Evolutionary conservation across 2,797 vertebrate species (phyloP), one percentile per base, ranked within the genome.

Genomic region (Siniperca undulata): DNA sequence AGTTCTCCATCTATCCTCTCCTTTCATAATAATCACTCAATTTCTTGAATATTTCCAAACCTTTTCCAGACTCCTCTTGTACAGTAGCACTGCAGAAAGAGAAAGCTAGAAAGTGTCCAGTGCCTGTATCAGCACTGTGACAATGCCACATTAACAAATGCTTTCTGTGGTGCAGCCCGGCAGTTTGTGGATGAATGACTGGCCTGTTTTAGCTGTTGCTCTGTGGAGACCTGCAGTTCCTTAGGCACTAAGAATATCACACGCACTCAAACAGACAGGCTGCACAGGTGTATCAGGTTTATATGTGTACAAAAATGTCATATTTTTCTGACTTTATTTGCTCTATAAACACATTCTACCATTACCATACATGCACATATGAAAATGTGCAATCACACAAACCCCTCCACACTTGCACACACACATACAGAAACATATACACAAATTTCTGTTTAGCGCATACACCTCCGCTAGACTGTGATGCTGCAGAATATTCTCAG

Each of bases 401-500:
- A 70, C 40, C 30, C 13, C 46, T 13, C 1, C 56, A 36, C 24
- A 34, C 19, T 22, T 22, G 1, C 61, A 59, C 22, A 16, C 10
- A 48, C 16, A 52, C 17, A 50, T 0, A 46, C 46, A 64, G 22
- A 69, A 8, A 34, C 42, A 1, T 60, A 48, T 12, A 38, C 40
- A 46, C 36, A 56, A 3, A 12, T 70, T 16, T 67, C 2, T 69
- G 40, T 61, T 53, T 17, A 75, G n/a, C 10, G 7, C 19, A 68
- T 50, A 61, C 76, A 56, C 70, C 62, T 80, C 81, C 42, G 44
- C 83, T 65, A 70, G 60, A 79, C 53, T 64, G 81, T 79, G 89
- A 88, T 82, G 85, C 86, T 88, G 90, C 90, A 92, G 86, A 86
- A 90, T 79, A 85, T 86, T 86, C 66, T 76, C 24, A 71, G 70